Base-by-base conservation (phyloP, 2,797 vertebrate genomes). In the Benthosema pterotum region DNA sequence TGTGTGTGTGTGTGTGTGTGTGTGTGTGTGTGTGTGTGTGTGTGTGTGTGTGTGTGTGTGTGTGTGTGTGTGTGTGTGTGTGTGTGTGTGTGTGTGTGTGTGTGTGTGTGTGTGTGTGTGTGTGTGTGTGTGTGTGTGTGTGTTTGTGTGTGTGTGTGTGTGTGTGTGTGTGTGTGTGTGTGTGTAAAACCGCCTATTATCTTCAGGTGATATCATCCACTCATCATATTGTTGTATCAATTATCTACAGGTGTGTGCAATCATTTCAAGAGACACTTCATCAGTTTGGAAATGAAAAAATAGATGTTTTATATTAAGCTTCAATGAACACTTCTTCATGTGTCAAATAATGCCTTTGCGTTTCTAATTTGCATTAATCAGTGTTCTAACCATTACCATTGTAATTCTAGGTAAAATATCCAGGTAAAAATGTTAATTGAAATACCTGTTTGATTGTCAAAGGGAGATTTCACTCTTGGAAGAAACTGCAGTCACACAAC, bases 11-110 rank as follows among this genome's bases (percentile, higher is more conserved):
- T 53, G 16, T 53, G 51, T 53, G 51, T 53, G 51, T 53, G 51
- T 53, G 51, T 53, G 51, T 53, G 51, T 46, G n/a, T 53, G 52
- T 53, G 52, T 53, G 51, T 53, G 16, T 53, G 51, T 53, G 51
- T 53, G 51, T 53, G 51, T 53, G 51, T 53, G 51, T 53, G 51
- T 53, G 11, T 45, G 42, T 58, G 56, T 58, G 42, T 15, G 56
- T 58, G 42, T 25, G 43, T 17, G 49, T 19, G 32, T 28, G 51
- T 28, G 51, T 54, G 60, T 63, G 18, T 52, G 51, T 54, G 18
- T 13, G 42, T 32, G 15, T 53, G 52, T 22, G 17, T 42, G 49
- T 25, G 45, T 60, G 59, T 43, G 48, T 50, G 42, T 15, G 28
- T 55, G 52, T 38, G 52, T 47, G 43, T 55, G 42, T 57, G 42